Evolutionary conservation across 2,797 vertebrate genomes (phyloP).

Genomic region (Leucoraja ocellata): DNA sequence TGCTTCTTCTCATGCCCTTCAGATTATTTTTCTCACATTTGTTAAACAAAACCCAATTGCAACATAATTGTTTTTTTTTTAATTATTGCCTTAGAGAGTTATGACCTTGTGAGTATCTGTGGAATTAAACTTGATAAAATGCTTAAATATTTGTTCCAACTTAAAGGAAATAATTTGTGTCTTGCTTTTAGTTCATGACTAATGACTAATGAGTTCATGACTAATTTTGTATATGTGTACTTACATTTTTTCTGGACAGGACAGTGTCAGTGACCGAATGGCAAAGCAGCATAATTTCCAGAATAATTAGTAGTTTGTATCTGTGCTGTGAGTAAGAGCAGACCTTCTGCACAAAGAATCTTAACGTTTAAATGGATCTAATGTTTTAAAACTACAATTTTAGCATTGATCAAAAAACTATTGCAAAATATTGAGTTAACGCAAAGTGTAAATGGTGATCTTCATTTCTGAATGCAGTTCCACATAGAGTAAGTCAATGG

Average conservation of each 20-base stretch:
- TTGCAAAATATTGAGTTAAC: not conserved
- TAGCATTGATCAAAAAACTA: not conserved
- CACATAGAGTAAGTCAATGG: not conserved
- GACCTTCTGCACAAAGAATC: not conserved
- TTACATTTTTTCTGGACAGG: not conserved
- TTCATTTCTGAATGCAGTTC: not conserved
- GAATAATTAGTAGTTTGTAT: not conserved
- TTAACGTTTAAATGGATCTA: not conserved
- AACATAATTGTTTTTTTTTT: not conserved
- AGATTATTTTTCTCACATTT: slow-evolving; percentile 22
- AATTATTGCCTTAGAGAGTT: not conserved
- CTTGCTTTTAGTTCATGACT: not conserved
- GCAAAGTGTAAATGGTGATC: not conserved
- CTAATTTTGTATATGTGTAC: not conserved
- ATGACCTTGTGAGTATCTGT: slow-evolving; percentile 10
- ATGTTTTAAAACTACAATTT: slow-evolving; percentile 1
- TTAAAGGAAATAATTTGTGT: slow-evolving; percentile 15
- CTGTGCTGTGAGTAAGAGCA: not conserved
- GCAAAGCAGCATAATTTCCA: not conserved
- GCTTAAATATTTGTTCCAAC: not conserved
- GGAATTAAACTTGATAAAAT: slow-evolving; percentile 4
- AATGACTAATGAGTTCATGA: not conserved
- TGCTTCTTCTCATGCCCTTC: slow-evolving; percentile 13
- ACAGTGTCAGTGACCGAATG: not conserved
- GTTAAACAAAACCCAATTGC: not conserved